Evolutionary conservation across 2,113 vertebrate genomes (phyloP).

Genomic region (Microtus ochrogaster): DNA sequence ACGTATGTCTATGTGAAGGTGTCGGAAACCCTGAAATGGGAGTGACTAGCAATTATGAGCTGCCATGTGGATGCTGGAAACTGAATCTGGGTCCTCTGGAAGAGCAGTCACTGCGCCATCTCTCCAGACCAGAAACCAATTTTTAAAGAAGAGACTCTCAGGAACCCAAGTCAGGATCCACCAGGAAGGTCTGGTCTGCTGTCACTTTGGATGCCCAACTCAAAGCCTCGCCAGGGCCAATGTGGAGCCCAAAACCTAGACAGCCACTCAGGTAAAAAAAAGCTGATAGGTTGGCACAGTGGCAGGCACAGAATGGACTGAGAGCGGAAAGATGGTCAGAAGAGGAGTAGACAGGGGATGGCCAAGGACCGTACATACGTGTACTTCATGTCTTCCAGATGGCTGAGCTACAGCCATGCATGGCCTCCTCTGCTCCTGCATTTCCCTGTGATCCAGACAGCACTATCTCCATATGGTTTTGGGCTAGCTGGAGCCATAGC

Average conservation of each 20-base stretch:
- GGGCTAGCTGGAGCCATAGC: neutral
- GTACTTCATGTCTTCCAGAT: neutral
- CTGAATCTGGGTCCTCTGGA: neutral
- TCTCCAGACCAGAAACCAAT: neutral
- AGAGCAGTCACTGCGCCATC: neutral
- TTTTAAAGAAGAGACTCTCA: neutral
- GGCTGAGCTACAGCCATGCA: accelerated
- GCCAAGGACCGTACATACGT: no score
- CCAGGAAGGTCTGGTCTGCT: no score
- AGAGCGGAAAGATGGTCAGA: neutral
- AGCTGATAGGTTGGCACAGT: no score
- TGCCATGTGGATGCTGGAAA: neutral
- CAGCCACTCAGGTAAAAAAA: neutral
- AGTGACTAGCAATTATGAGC: neutral
- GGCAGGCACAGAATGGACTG: neutral
- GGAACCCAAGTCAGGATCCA: neutral
- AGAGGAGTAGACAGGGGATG: accelerated
- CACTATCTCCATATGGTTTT: neutral
- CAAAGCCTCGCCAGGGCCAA: neutral
- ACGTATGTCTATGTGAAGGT: neutral
- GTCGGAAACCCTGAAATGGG: neutral
- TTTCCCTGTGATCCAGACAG: neutral
- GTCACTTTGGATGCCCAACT: neutral
- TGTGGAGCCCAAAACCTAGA: neutral
- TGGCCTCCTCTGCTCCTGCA: neutral